Base-by-base conservation (phyloP, 1,140 invertebrate genomes). In the Philopotamus ludificatus region DNA sequence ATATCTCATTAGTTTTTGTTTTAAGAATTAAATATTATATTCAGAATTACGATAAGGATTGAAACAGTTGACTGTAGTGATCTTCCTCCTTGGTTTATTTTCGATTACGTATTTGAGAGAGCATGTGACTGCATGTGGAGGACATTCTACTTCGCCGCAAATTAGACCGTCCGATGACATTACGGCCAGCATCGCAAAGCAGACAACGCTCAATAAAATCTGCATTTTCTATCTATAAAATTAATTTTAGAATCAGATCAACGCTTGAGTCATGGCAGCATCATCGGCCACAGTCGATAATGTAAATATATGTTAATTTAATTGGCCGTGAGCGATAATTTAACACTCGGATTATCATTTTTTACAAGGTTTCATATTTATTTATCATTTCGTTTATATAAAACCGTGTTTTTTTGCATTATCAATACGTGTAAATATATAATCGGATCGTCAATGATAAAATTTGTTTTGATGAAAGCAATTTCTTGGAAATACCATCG, bases 51-150 rank as follows among this genome's bases (percentile, higher is more conserved):
- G 63, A 42, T 58, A 58, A 12, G 44, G 39, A 63, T 70, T 55
- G 22, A 60, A 70, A 28, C 68, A 70, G n/a, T 28, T 66, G 39
- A 70, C 65, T 21, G 64, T 70, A 42, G 44, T 66, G 45, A 66
- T 55, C 47, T 64, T 70, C 42, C 51, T 60, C 20, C 61, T 63
- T 16, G 68, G 57, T 49, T 66, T 70, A 26, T 55, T 59, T 21
- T 16, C 53, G 22, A 63, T 45, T 9, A 50, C 34, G 22, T 66
- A 61, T 63, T 70, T 70, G 4, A 70, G n/a, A 9, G 61, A 64
- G 51, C 68, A 70, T 15, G 64, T 66, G 26, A 23, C 23, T 9
- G 68, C 64, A 15, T 44, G 22, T 20, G 44, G 22, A 23, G 68
- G 68, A 50, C 68, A 70, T 1, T 45, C 25, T 20, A 70, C 64